Percentiles rank a stretch among this genome's conserved stretches.
phyloP scores from a whole-genome alignment of 1,140 invertebrate species.

The Drosophila guanche region DNA sequence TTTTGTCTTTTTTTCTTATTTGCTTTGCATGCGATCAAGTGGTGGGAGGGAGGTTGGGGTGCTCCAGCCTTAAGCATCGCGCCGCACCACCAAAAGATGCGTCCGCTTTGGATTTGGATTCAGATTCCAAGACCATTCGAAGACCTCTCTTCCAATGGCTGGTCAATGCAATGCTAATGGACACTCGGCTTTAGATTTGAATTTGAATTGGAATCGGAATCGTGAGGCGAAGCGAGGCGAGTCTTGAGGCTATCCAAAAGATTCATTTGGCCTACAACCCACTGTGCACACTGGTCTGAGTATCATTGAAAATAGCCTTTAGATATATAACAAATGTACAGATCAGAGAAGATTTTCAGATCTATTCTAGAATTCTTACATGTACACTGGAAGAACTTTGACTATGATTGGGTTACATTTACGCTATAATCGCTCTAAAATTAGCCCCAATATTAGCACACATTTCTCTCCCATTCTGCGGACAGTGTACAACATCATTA shows the following conservation, averaged over 20 bases:
- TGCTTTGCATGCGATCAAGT: constrained; percentile 23
- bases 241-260: constrained; percentile 59
- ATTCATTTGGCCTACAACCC: constrained; percentile 67
- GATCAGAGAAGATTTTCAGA: too few species aligned
- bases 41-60: constrained; percentile 6
- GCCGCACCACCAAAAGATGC: constrained; percentile 43
- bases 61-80: constrained; percentile 36
- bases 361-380: too few species aligned
- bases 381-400: too few species aligned
- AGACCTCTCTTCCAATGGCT: constrained; percentile 37
- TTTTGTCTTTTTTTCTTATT: constrained; percentile 19
- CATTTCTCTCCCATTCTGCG: constrained; percentile 3
- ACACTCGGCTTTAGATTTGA: constrained; percentile 43
- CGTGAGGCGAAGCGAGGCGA: constrained; percentile 30
- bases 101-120: constrained; percentile 18
- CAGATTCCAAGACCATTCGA: constrained; percentile 20
- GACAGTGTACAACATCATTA: constrained; percentile 66
- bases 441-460: constrained; percentile 3
- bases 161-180: constrained; percentile 69
- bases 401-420: neutral
- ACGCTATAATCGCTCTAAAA: neutral
- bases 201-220: constrained; percentile 64
- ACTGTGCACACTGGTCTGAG: constrained; percentile 22
- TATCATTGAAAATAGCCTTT: neutral
- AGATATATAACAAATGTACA: neutral